Base-by-base conservation (phyloP, 1,140 invertebrate genomes). In the Radopholus similis region DNA sequence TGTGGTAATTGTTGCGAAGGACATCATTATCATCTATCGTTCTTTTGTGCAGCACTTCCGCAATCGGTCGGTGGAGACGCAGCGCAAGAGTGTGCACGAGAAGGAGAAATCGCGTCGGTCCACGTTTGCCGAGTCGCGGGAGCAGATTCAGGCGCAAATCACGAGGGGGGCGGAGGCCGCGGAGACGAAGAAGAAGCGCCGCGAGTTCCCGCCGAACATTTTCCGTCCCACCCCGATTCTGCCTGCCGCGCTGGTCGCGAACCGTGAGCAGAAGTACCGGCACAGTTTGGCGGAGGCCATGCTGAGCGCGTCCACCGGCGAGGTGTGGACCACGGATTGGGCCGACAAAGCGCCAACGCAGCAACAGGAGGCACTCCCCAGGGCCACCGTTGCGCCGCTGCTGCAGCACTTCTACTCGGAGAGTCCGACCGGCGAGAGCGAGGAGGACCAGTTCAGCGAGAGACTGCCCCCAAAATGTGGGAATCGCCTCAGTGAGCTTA, bases 221-320 rank as follows among this genome's bases (percentile, higher is more conserved):
- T 62, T 62, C 11, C 59, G 59, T 2, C 59, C 59, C 11, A 62
- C 49, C n/a, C 59, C 59, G 9, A 40, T 62, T 11, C 34, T 62
- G 42, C 59, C 59, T 11, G 11, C 18, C 1, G 18, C 47, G n/a
- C n/a, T n/a, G n/a, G n/a, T n/a, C n/a, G n/a, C n/a, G n/a, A n/a
- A n/a, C n/a, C n/a, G 4, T n/a, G 28, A 54, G n/a, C 51, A 54
- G 5, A 62, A 49, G n/a, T 62, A 32, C 49, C 38, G 59, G 35
- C 59, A 62, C 34, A 62, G 59, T 34, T 35, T 62, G 18, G 59
- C 49, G 8, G 59, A 62, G 8, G 47, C 30, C n/a, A 49, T 62
- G 49, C 59, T 62, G 23, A 23, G 32, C 23, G 9, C 11, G n/a
- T 21, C 15, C 42, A 28, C 18, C n/a, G 40, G 11, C 13, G 34